Evolutionary conservation across 2,797 vertebrate genomes (phyloP).

Genomic region (Rhincodon typus): DNA sequence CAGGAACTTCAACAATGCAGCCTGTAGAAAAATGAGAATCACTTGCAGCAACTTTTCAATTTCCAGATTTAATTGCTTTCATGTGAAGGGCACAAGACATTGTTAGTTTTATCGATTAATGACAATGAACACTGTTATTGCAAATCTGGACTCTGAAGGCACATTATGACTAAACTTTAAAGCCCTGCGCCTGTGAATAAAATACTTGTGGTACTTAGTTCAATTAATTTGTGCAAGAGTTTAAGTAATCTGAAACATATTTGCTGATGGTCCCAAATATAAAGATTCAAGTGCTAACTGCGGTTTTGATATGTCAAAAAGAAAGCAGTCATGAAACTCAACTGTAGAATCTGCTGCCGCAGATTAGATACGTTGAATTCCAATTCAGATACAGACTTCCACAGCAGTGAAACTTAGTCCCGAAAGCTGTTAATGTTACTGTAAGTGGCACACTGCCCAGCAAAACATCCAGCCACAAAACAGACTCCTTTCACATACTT

Average conservation of each 20-base stretch:
- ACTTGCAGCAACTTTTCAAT: not conserved
- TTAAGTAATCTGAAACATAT: too few relatives aligned
- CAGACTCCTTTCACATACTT: not conserved
- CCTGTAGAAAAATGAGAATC: not conserved
- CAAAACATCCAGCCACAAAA: constrained; percentile 9
- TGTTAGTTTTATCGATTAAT: not conserved
- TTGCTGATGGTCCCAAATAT: not conserved
- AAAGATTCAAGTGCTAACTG: not conserved
- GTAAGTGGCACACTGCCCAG: not conserved
- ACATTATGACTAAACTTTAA: not conserved
- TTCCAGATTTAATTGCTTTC: not conserved
- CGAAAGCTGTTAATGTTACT: constrained; percentile 28
- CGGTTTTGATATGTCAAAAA: not conserved
- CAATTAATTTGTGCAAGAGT: not conserved
- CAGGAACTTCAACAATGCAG: not conserved
- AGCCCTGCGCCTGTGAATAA: not conserved
- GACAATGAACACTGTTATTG: not conserved
- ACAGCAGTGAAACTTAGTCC: not conserved
- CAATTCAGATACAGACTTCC: not conserved
- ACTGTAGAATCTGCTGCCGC: not conserved
- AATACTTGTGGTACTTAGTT: not conserved
- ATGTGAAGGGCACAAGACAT: not conserved
- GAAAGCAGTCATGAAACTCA: not conserved
- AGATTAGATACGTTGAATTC: not conserved
- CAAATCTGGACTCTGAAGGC: not conserved